Evolutionary conservation across 1,140 invertebrate species (phyloP), one percentile per base, ranked within the genome.

Genomic region (Lepidurus couesii): DNA sequence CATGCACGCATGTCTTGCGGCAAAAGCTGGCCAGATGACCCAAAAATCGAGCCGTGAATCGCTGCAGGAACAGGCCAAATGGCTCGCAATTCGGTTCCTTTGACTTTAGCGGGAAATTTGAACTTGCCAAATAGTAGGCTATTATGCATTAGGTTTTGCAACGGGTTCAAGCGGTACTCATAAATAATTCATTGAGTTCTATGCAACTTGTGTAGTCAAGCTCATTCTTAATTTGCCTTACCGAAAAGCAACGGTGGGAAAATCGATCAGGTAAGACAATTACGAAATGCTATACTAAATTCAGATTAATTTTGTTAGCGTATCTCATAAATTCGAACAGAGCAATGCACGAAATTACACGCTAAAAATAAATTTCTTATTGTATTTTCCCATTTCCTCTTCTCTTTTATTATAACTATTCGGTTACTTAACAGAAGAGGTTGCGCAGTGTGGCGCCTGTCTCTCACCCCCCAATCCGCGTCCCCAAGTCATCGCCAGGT

Each of bases 1-100:
- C 53, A 65, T 65, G 53, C 53, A 65, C 53, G 53, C 53, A 65
- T 65, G 53, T 65, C 53, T 65, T 65, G 53, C 53, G 53, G 53
- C 53, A 1, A 65, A 65, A 65, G 53, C 53, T 65, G 53, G 13
- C 5, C 53, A 7, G 21, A n/a, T 21, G 16, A 21, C 53, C 53
- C 53, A 65, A 16, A 13, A n/a, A 13, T 16, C 21, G 53, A 65
- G 21, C 53, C 7, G 53, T 7, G 53, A 65, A 65, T 65, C 13
- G 13, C n/a, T n/a, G 21, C 0, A n/a, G 47, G 47, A 65, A 65
- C 2, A 65, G 21, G 16, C 16, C 53, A 21, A 13, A 21, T 65
- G 21, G 45, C 53, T 65, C 53, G 34, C 53, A 7, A 65, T 34
- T 34, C 34, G 2, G 34, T 34, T 34, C 3, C 34, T 34, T 34